Percentiles rank a stretch among this genome's conserved stretches.
phyloP scores from a whole-genome alignment of 2,797 vertebrate species.

The Hippocampus kuda region DNA sequence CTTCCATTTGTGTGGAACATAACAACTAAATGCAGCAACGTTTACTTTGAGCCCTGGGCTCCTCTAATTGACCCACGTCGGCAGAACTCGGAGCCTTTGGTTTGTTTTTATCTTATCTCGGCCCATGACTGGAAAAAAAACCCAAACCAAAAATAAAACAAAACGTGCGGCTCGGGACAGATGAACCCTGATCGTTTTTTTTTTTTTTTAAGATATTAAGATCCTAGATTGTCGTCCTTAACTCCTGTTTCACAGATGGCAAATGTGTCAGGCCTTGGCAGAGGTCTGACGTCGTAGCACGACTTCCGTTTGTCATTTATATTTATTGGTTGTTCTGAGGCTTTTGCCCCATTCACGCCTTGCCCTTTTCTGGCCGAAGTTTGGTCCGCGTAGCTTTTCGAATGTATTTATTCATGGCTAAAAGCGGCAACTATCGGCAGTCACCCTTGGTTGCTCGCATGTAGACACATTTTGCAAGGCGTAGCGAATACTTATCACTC shows the following conservation, averaged over 20 bases:
- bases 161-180: background rate
- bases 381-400: background rate
- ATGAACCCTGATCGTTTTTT: too few relatives aligned
- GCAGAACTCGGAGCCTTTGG: too few relatives aligned
- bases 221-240: background rate
- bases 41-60: too few relatives aligned
- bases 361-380: background rate
- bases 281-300: background rate
- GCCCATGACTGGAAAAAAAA: too few relatives aligned
- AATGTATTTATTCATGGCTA: conserved; percentile 1
- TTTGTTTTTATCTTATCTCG: too few relatives aligned
- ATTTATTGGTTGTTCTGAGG: background rate
- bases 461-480: background rate
- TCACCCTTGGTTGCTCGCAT: background rate
- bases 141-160: background rate
- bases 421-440: background rate
- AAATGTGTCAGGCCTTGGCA: background rate
- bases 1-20: too few relatives aligned
- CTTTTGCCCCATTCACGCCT: background rate
- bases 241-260: background rate
- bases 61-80: too few relatives aligned
- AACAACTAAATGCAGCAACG: too few relatives aligned
- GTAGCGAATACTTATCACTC: background rate
- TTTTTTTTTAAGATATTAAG: too few relatives aligned
- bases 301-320: background rate